Base-by-base conservation (phyloP, 2,113 vertebrate species). In the Indicator maculatus region DNA sequence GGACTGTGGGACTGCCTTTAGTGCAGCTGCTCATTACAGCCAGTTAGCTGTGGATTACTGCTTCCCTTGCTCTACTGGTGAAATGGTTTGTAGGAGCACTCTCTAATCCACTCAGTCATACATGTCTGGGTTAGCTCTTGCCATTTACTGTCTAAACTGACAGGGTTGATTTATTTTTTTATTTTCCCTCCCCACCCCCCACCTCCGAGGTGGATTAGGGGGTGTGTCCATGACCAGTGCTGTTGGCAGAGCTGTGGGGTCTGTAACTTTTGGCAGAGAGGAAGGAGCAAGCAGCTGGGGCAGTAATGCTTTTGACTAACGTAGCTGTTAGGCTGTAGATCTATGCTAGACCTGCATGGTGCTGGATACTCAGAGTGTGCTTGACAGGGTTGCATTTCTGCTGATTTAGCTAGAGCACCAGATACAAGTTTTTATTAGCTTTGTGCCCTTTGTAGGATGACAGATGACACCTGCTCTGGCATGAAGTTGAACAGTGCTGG, bases 371-470 rank as follows among this genome's bases (percentile, higher is more conserved):
- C 31, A 71, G 56, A 1, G 4, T 0, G 7, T 24, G 27, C 56
- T 60, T 19, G 56, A 16, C 52, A 16, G 90, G 58, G 72, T 69
- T 86, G 41, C 65, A 7, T 81, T 95, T 94, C 83, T 95, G 83
- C 83, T 94, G 90, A 91, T 64, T 73, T 83, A 83, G 79, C 93
- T 88, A 7, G 30, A 83, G 80, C 28, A 30, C 3, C 6, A 71
- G 72, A 83, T 63, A 47, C 1, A 12, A 67, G 92, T 83, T 94
- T 90, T 50, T 88, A 69, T 92, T 78, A 77, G 52, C 80, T 90
- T 94, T 96, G 18, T 93, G 83, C 76, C 65, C 90, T 92, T 90
- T 92, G 65, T 64, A n/a, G 88, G 69, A 10, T 90, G 76, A 45
- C 83, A 88, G 65, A 53, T 77, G 77, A 86, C 44, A 75, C 78